Base-by-base conservation (phyloP, 2,888 invertebrate genomes). In the Drosophila borborema region DNA sequence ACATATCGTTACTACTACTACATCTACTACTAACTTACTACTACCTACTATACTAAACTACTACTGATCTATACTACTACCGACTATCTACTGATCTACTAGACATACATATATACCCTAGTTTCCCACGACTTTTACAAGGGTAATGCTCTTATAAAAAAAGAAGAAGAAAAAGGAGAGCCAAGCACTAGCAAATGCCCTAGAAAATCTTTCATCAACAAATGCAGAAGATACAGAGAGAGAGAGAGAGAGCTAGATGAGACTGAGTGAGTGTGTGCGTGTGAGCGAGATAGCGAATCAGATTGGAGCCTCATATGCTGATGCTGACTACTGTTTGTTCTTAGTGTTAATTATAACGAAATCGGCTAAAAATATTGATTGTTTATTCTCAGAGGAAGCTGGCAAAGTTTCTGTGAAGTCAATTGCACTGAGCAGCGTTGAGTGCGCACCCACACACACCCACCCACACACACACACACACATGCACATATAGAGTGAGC, bases 291-390 rank as follows among this genome's bases (percentile, higher is more conserved):
- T 8, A 31, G 28, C 46, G 8, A n/a, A 9, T 28, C 23, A 31
- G 28, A 31, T 49, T 28, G 48, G 4, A 10, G 48, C n/a, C 48
- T 23, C 51, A 60, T 31, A 18, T 65, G 68, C 66, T 59, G 54
- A 28, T 6, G 18, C 56, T 56, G 28, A 20, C 43, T 56, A 12
- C 43, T 56, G 56, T 18, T 56, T 43, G 34, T 34, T 45, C 34
- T 38, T 53, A 41, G 38, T 41, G 53, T 41, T 62, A 43, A 53
- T 62, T 62, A 65, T 60, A 49, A 67, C 55, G 67, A 80, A 83
- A 81, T 77, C 55, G 56, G 48, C 82, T 83, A 75, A 80, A 82
- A 82, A 83, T 80, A 70, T 64, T 75, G 68, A 55, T 80, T 83
- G 82, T 82, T 82, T 82, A 80, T 64, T 43, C 60, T 56, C 23